A percentile compares a stretch with the other conserved stretches of the same genome.
These are phyloP conservation scores for Zosterops pallidus DNA, from an alignment of 2,113 vertebrate species.

Conservation along the genomic window DNA sequence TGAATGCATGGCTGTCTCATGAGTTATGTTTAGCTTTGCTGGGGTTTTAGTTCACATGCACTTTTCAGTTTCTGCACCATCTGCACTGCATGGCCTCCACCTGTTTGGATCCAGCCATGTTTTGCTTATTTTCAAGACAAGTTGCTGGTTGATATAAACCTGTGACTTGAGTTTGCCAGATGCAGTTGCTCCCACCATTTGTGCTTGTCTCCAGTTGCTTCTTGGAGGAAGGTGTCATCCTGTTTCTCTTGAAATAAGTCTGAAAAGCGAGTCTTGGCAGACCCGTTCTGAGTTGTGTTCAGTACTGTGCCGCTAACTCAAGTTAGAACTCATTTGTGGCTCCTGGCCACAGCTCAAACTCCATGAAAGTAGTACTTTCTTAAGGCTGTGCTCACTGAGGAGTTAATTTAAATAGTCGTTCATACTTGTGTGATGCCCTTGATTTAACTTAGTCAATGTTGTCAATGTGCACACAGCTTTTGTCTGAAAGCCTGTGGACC, in stretches of 20 bases:
- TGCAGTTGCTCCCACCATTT: not conserved
- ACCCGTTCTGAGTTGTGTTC: not conserved
- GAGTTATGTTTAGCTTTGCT: not conserved
- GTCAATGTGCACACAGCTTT: not conserved
- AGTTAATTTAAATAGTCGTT: not conserved
- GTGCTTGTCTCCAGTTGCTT: not conserved
- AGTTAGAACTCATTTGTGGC: not conserved
- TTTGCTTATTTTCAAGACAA: not conserved
- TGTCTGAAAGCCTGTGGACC: not conserved
- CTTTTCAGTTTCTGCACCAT: not conserved
- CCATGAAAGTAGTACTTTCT: not conserved
- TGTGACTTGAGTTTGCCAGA: not conserved
- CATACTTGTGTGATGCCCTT: not conserved
- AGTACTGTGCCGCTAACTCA: not conserved
- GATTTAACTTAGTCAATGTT: not conserved
- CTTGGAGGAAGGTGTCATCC: not conserved
- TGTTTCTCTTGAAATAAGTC: not conserved
- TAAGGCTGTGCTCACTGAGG: not conserved
- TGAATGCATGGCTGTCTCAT: not conserved
- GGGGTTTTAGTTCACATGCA: not conserved
- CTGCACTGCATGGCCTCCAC: not conserved
- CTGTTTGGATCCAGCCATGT: not conserved
- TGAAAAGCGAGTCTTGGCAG: not conserved
- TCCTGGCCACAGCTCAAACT: not conserved
- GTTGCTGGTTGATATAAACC: not conserved